A percentile compares a stretch with the other conserved stretches of the same genome.
Conservation (phyloP, 2,113 vertebrate genomes). For the Sinocyclocheilus anshuiensis region DNA sequence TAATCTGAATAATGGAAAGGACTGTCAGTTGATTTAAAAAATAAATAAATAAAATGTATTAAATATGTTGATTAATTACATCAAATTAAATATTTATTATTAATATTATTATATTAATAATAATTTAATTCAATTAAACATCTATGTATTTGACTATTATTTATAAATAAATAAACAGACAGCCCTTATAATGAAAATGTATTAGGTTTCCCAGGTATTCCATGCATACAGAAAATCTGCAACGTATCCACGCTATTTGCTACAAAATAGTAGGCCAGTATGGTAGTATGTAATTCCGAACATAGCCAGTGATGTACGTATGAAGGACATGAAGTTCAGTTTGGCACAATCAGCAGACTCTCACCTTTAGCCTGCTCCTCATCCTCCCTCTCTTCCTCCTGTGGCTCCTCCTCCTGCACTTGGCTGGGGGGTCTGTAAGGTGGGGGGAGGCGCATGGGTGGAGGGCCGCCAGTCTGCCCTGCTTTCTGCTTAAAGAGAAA, state of each 20-base stretch:
- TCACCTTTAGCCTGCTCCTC: conserved; percentile 69
- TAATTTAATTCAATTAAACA: background rate
- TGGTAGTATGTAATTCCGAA: background rate
- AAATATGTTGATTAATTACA: too few species aligned
- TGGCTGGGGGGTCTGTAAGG: conserved; percentile 79
- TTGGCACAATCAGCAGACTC: conserved; percentile 21
- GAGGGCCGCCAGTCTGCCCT: conserved; percentile 66
- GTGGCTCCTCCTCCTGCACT: conserved; percentile 55
- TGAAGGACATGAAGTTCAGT: background rate
- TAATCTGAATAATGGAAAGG: background rate
- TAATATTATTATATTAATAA: background rate
- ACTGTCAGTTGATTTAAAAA: background rate
- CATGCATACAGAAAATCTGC: background rate
- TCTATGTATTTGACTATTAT: background rate
- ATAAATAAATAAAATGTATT: too few species aligned
- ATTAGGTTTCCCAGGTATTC: background rate
- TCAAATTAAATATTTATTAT: background rate
- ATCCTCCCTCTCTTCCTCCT: conserved; percentile 31
- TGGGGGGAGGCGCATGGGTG: conserved; percentile 86
- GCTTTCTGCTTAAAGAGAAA: conserved; percentile 56
- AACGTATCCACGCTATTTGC: background rate
- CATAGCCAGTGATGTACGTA: background rate
- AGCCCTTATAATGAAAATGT: background rate
- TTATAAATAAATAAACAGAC: background rate
- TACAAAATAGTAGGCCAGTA: background rate